Base-by-base conservation (phyloP, 2,888 invertebrate species). In the Saturnia pavonia region DNA sequence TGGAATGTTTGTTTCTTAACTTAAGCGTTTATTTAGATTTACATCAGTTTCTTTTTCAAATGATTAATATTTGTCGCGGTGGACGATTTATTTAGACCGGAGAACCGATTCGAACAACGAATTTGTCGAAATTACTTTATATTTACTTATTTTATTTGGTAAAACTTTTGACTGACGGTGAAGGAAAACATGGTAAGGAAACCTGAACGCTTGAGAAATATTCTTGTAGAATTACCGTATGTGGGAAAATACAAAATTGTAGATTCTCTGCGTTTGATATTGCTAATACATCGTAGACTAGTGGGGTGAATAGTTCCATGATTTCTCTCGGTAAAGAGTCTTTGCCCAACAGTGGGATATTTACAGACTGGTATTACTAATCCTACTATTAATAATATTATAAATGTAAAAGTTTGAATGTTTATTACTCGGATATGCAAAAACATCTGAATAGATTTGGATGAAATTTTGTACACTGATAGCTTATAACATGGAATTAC, bases 1-100 rank as follows among this genome's bases (percentile, higher is more conserved):
- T 75, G 74, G 77, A 77, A 80, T 85, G 83, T 88, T 85, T 87
- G 83, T 86, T 78, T 75, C 74, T 72, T 72, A 77, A 83, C 83
- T 84, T 80, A 77, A 80, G 81, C 80, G 77, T 77, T 85, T 85
- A 86, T 86, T 86, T 77, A 78, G 76, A 78, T 27, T 27, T 60
- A 25, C 57, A 60, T 0, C 27, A 51, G 1, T 54, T 22, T 54
- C 27, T 60, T 25, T 27, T 25, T 60, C 14, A 57, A 25, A 25
- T 51, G n/a, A 8, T 54, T 22, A 4, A 11, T 9, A 22, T 19
- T 51, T n/a, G 51, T n/a, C n/a, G n/a, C 19, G 7, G 19, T 51
- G n/a, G 7, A 19, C 8, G n/a, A 51, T n/a, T 51, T 19, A 11
- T 22, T 54, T 54, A 22, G 9, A 22, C 9, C 9, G 22, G n/a